These are phyloP conservation scores for Lithosia quadra DNA, from an alignment of 2,888 invertebrate genomes.

Conservation along the genomic window DNA sequence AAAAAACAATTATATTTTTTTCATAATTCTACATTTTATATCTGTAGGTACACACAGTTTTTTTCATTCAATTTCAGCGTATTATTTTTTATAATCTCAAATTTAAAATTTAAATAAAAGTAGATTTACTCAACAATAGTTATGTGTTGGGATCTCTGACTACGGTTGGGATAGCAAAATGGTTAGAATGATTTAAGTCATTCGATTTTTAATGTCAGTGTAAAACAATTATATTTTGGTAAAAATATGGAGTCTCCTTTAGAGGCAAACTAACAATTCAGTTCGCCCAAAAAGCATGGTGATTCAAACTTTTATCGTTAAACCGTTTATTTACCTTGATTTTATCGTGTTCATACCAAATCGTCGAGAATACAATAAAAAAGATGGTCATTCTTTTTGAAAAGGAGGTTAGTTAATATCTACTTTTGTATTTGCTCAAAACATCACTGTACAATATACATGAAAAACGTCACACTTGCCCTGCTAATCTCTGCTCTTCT, in stretches of 20 bases:
- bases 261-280: not conserved
- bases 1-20: too few relatives aligned
- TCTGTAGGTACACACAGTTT: too few relatives aligned
- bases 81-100: too few relatives aligned
- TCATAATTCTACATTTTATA: too few relatives aligned
- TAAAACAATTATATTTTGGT: not conserved
- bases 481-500: constrained; percentile 74
- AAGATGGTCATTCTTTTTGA: not conserved
- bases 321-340: not conserved
- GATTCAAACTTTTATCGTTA: not conserved
- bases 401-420: constrained; percentile 6
- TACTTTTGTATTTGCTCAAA: constrained; percentile 16
- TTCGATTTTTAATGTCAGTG: too few relatives aligned
- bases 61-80: too few relatives aligned
- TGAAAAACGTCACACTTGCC: constrained; percentile 50
- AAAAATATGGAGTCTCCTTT: not conserved
- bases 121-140: too few relatives aligned
- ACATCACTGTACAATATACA: constrained; percentile 49
- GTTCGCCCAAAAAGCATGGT: not conserved
- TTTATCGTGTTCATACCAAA: not conserved
- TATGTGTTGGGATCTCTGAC: too few relatives aligned
- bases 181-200: too few relatives aligned
- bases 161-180: too few relatives aligned
- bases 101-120: too few relatives aligned
- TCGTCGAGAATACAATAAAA: constrained; percentile 1